These are phyloP conservation scores for Mesoclemmys tuberculata DNA, from an alignment of 2,113 vertebrate species.

Conservation along the genomic window DNA sequence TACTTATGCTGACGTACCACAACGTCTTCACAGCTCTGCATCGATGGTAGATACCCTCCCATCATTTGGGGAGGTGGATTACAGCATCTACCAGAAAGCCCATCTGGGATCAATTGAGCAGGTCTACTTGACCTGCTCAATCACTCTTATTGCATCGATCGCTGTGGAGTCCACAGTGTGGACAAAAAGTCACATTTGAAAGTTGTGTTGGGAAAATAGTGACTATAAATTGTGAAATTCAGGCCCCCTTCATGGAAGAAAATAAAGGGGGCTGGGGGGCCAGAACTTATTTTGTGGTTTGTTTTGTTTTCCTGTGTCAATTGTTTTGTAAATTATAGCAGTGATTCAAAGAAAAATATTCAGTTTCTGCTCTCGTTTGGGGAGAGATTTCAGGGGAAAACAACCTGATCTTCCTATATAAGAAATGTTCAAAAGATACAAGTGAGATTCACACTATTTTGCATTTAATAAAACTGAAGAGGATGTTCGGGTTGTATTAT, in stretches of 20 bases:
- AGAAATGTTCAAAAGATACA: neutral
- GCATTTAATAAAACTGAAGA: neutral
- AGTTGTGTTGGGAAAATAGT: neutral
- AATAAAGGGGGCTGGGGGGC: neutral
- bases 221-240: neutral
- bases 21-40: neutral
- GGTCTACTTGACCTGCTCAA: too few species aligned
- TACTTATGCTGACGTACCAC: too few species aligned
- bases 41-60: too few species aligned
- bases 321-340: constrained; percentile 20
- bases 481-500: neutral
- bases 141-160: too few species aligned
- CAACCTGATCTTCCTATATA: neutral
- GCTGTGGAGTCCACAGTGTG: too few species aligned
- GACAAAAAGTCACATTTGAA: neutral
- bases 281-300: neutral
- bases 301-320: neutral
- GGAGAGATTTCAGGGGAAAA: neutral
- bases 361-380: neutral
- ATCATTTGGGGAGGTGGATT: too few species aligned
- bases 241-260: neutral
- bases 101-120: too few species aligned
- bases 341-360: neutral
- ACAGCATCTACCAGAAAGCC: too few species aligned
- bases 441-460: neutral